Evolutionary conservation across 2,113 vertebrate genomes (phyloP).

Genomic region (Colaptes auratus): DNA sequence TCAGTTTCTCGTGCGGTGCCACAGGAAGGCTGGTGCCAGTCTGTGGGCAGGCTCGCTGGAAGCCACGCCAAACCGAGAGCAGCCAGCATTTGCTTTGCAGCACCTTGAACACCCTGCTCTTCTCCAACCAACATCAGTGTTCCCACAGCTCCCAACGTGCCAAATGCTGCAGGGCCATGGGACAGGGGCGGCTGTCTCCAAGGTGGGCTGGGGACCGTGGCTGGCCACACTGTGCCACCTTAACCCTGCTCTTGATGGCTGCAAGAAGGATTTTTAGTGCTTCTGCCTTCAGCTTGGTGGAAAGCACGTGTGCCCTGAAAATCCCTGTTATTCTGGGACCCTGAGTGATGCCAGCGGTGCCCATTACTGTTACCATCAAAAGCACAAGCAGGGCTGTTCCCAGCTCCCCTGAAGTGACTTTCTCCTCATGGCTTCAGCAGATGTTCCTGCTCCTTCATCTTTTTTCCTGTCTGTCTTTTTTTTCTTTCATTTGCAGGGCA

Average conservation of each 20-base stretch:
- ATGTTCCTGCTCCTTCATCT: slow-evolving; percentile 46
- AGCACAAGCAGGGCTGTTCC: background rate
- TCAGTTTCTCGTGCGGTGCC: fast-evolving
- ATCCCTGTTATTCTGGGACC: background rate
- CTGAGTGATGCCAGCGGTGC: slow-evolving; percentile 1
- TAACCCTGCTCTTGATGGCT: background rate
- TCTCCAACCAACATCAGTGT: too few relatives aligned
- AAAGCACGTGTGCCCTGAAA: background rate
- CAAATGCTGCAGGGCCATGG: fast-evolving
- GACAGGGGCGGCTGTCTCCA: background rate
- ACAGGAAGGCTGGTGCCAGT: background rate
- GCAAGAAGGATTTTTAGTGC: fast-evolving
- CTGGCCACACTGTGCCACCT: background rate
- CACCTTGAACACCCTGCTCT: fast-evolving
- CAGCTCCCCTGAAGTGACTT: slow-evolving; percentile 56
- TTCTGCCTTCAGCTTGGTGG: fast-evolving
- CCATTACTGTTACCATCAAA: slow-evolving; percentile 22
- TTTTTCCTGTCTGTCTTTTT: background rate
- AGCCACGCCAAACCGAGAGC: fast-evolving
- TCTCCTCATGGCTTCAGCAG: slow-evolving; percentile 59
- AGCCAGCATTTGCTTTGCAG: background rate
- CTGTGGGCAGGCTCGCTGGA: fast-evolving
- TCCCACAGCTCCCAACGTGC: fast-evolving
- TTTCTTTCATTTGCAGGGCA: background rate
- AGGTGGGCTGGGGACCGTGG: background rate